Conservation (phyloP, 2,113 vertebrate genomes). For the Danio rerio region GRCz12tu NC_133181.1:63344501-63345000, state of each 20-base stretch:
- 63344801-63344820: slow-evolving; percentile 98
- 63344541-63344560: slow-evolving; percentile 73
- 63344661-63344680: too few species aligned
- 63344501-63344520: slow-evolving; percentile 92
- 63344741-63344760: slow-evolving; percentile 99
- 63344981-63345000: too few species aligned
- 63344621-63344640: slow-evolving; percentile 71
- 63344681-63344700: too few species aligned
- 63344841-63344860: slow-evolving; percentile 94
- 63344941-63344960: too few species aligned
- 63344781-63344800: slow-evolving; percentile 99
- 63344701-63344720: slow-evolving; percentile 61
- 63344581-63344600: slow-evolving; percentile 80
- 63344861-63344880: too few species aligned
- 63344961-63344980: too few species aligned
- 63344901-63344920: too few species aligned
- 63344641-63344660: too few species aligned
- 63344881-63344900: too few species aligned
- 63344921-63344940: too few species aligned
- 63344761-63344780: slow-evolving; percentile 99
- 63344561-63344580: slow-evolving; percentile 91
- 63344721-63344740: slow-evolving; percentile 99
- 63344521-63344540: slow-evolving; percentile 86
- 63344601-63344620: slow-evolving; percentile 80
- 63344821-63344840: slow-evolving; percentile 98